A percentile compares a stretch with the other conserved stretches of the same genome.
phyloP scores from a whole-genome alignment of 2,888 invertebrate genomes.

The Nymphalis polychloros region DNA sequence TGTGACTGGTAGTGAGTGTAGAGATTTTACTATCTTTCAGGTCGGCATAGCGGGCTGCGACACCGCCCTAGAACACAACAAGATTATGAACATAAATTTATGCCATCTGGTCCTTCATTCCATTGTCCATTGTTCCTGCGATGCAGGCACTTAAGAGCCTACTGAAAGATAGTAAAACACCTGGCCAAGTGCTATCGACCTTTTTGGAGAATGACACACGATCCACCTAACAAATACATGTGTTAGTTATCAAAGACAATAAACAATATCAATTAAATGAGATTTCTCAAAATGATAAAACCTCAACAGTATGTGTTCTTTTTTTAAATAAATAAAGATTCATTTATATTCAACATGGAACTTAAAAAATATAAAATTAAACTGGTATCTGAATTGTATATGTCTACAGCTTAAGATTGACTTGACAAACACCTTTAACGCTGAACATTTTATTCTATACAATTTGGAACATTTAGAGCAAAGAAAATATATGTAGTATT shows the following conservation, averaged over 20 bases:
- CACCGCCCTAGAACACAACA: slow-evolving; percentile 81
- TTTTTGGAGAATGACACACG: slow-evolving; percentile 52
- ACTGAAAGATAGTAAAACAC: slow-evolving; percentile 84
- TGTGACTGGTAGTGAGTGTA: slow-evolving; percentile 91
- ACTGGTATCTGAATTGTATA: too few species aligned
- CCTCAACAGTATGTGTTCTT: too few species aligned
- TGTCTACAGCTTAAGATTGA: too few species aligned
- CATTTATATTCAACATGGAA: too few species aligned
- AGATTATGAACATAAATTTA: slow-evolving; percentile 12
- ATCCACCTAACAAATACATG: slow-evolving; percentile 43
- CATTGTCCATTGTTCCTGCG: slow-evolving; percentile 39
- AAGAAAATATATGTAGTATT: too few species aligned
- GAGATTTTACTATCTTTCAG: slow-evolving; percentile 95
- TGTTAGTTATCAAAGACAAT: slow-evolving; percentile 14
- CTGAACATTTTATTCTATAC: too few species aligned
- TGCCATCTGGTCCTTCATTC: slow-evolving; percentile 47
- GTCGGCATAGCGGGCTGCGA: slow-evolving; percentile 90
- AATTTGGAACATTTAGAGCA: too few species aligned
- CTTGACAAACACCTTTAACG: too few species aligned
- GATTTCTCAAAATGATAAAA: background rate
- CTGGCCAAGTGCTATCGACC: slow-evolving; percentile 71
- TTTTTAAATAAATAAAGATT: too few species aligned
- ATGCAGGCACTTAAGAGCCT: slow-evolving; percentile 46
- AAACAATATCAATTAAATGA: background rate
- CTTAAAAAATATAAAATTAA: too few species aligned